Conservation (phyloP, 2,888 invertebrate species). For the Leuctra nigra region DNA sequence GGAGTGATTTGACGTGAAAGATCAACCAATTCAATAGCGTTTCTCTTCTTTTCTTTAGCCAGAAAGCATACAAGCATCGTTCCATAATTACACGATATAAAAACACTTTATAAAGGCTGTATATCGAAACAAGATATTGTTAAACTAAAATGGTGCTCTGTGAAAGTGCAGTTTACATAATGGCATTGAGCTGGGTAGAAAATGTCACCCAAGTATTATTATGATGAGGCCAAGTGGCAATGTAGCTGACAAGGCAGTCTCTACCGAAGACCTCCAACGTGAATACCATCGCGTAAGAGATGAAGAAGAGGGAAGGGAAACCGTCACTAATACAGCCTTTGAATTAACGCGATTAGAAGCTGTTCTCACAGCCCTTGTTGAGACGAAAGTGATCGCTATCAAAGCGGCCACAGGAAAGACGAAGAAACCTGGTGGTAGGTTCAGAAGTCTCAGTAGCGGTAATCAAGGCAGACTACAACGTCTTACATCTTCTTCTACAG, state of each 20-base stretch:
- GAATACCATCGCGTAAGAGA: conserved; percentile 14
- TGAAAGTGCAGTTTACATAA: neutral
- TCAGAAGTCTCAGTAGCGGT: neutral
- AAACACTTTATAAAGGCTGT: no score
- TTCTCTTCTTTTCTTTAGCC: no score
- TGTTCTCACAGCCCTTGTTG: conserved; percentile 62
- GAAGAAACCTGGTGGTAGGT: neutral
- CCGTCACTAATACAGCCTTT: conserved; percentile 39
- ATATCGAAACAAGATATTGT: no score
- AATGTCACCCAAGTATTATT: neutral
- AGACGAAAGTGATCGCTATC: conserved; percentile 61
- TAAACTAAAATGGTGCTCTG: no score
- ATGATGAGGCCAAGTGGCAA: conserved; percentile 34
- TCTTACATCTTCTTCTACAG: conserved; percentile 42
- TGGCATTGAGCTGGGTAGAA: neutral
- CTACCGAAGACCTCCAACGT: conserved; percentile 50
- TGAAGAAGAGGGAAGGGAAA: conserved; percentile 13
- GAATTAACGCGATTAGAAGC: conserved; percentile 61
- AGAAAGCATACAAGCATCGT: no score
- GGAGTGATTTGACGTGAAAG: no score
- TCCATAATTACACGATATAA: no score
- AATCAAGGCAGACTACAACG: conserved; percentile 28
- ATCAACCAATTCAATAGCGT: no score
- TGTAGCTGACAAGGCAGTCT: conserved; percentile 62
- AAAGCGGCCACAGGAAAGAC: conserved; percentile 36